phyloP scores from a whole-genome alignment of 2,113 vertebrate genomes.

The Megaceryle torquata region DNA sequence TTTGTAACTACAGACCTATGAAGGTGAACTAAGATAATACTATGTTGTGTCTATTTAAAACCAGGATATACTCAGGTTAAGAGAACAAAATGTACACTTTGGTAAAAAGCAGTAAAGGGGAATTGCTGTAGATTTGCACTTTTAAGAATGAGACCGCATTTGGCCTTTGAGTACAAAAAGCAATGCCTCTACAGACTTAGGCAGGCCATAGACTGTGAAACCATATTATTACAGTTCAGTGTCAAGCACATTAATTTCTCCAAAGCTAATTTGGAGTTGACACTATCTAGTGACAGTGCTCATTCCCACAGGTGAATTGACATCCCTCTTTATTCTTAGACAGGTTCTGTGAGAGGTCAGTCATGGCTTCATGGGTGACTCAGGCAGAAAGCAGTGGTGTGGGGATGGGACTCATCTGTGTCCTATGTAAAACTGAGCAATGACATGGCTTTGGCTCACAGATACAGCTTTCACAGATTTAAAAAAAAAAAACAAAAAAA shows the following conservation, averaged over 20 bases:
- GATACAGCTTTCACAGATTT: neutral
- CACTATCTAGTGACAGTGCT: neutral
- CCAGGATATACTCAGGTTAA: neutral
- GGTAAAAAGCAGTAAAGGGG: neutral
- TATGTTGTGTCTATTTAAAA: neutral
- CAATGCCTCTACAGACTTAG: neutral
- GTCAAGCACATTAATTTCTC: neutral
- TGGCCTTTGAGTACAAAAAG: neutral
- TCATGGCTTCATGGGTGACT: accelerated
- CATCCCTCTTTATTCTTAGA: neutral
- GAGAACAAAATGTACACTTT: neutral
- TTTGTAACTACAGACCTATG: neutral
- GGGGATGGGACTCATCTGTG: neutral
- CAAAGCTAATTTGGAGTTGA: neutral
- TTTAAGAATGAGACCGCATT: neutral
- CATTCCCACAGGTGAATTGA: neutral
- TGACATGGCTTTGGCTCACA: neutral
- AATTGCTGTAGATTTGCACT: neutral
- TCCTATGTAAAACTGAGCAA: neutral
- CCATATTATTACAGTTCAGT: neutral
- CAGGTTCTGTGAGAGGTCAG: neutral
- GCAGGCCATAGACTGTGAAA: neutral
- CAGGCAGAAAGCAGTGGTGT: neutral
- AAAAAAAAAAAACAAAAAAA: neutral
- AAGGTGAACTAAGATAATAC: neutral